Percentiles rank a stretch among this genome's conserved stretches.
These are phyloP conservation scores for Trematocara caparti DNA, from an alignment of 2,797 vertebrate genomes.

Conservation along the genomic window DNA sequence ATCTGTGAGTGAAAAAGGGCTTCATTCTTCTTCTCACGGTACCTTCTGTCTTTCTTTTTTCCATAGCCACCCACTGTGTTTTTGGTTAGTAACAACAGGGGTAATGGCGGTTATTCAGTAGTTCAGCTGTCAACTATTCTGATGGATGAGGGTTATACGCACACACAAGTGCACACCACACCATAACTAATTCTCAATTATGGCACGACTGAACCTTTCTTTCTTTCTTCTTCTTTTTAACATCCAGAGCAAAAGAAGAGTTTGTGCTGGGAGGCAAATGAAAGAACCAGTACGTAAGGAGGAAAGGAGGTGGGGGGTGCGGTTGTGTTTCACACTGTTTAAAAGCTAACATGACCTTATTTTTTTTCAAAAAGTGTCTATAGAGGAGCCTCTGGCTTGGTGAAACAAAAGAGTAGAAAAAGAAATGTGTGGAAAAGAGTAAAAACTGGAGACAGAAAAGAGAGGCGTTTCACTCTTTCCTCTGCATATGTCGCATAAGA, in stretches of 20 bases:
- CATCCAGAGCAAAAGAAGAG: conserved; percentile 5
- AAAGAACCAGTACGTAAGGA: neutral
- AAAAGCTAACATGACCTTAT: conserved; percentile 39
- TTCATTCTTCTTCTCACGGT: neutral
- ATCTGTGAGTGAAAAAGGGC: neutral
- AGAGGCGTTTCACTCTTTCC: conserved; percentile 7
- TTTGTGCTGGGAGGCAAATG: conserved; percentile 12
- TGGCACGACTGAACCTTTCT: conserved; percentile 13
- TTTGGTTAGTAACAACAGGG: conserved; percentile 17
- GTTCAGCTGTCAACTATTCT: conserved; percentile 48
- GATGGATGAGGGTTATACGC: conserved; percentile 55
- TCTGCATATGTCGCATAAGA: neutral
- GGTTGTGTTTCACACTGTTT: conserved; percentile 25
- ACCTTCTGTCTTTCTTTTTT: conserved; percentile 28
- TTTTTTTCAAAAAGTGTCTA: neutral
- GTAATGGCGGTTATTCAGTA: conserved; percentile 46
- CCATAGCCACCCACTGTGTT: conserved; percentile 26
- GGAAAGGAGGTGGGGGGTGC: conserved; percentile 1
- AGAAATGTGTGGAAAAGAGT: neutral
- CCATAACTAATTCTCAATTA: conserved; percentile 62
- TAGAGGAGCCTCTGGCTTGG: conserved; percentile 1
- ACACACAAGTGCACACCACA: conserved; percentile 33
- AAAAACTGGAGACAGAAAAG: neutral
- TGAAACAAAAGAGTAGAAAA: neutral
- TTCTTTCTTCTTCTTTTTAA: conserved; percentile 21